Evolutionary conservation across 1,140 invertebrate species (phyloP), one percentile per base, ranked within the genome.

Genomic region (Ephestia elutella): DNA sequence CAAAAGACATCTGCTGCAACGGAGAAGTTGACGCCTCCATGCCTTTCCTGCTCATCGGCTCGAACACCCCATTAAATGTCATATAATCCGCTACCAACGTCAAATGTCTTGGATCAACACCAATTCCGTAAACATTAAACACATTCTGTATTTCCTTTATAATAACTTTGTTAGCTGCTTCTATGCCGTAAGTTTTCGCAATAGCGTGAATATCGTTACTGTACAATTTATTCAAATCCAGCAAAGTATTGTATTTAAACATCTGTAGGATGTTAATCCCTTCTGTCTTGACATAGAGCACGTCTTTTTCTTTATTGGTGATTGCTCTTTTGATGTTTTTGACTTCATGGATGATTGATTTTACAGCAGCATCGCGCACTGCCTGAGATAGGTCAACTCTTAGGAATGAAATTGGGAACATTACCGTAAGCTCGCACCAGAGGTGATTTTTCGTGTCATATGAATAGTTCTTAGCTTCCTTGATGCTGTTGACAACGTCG

Each of bases 1-100:
- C 98, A 76, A 98, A 99, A 2, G 95, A 98, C 95, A 99, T 99
- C 89, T 99, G 97, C 80, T 99, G 98, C 1, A 99, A 85, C 0
- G 97, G 96, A 3, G 98, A 99, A 0, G 95, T 90, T 38, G 93
- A 96, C 19, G 92, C 92, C 68, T 95, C 93, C 91, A 99, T 97
- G 5, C 96, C 96, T 76, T 92, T 93, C 25, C 98, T 90, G 85
- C 95, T 99, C 80, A 99, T 93, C 0, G 98, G 95, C 75, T 94
- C 92, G 73, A 96, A 98, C 9, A 89, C 89, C 0, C 99, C 99
- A 77, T 96, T 94, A 71, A 93, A 97, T 0, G 98, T 99, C 98
- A 99, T 99, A 80, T 99, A 99, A 89, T 99, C 98, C 0, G 98
- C 96, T 57, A 99, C 93, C 0, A 99, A 89, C 0, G 92, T 93